Evolutionary conservation across 2,888 invertebrate species (phyloP).

Genomic region (Unio pictorum): DNA sequence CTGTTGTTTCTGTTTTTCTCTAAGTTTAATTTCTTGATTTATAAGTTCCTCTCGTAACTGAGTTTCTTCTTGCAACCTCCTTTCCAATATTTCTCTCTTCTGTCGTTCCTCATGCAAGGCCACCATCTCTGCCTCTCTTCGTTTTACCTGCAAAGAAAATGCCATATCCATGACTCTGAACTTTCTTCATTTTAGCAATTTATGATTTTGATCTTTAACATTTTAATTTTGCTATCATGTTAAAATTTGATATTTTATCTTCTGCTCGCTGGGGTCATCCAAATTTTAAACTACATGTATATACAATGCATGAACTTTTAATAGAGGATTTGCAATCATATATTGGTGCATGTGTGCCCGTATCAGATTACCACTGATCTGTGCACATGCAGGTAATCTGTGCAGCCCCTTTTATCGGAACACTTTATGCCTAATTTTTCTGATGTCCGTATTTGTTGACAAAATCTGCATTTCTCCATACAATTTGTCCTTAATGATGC

Average conservation of each 20-base stretch:
- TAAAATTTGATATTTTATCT: no score
- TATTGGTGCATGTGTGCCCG: background rate
- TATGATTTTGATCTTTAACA: background rate
- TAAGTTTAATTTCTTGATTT: conserved; percentile 68
- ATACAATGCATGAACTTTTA: no score
- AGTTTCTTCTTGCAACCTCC: conserved; percentile 71
- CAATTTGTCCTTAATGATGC: no score
- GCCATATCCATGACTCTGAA: background rate
- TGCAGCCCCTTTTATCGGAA: no score
- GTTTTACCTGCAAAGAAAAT: conserved; percentile 50
- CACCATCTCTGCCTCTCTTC: conserved; percentile 74
- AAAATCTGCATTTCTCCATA: no score
- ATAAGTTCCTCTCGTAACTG: conserved; percentile 62
- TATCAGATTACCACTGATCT: background rate
- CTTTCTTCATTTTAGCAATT: background rate
- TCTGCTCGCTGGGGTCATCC: no score
- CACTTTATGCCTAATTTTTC: no score
- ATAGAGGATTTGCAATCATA: background rate
- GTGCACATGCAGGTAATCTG: no score
- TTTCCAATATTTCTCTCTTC: conserved; percentile 68
- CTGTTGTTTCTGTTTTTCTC: conserved; percentile 66
- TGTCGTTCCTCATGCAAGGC: conserved; percentile 68
- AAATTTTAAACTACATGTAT: no score
- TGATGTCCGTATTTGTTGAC: no score
- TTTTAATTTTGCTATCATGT: no score